A percentile compares a stretch with the other conserved stretches of the same genome.
These are phyloP conservation scores for Siniperca undulata DNA, from an alignment of 2,797 vertebrate species.

Conservation along the genomic window DNA sequence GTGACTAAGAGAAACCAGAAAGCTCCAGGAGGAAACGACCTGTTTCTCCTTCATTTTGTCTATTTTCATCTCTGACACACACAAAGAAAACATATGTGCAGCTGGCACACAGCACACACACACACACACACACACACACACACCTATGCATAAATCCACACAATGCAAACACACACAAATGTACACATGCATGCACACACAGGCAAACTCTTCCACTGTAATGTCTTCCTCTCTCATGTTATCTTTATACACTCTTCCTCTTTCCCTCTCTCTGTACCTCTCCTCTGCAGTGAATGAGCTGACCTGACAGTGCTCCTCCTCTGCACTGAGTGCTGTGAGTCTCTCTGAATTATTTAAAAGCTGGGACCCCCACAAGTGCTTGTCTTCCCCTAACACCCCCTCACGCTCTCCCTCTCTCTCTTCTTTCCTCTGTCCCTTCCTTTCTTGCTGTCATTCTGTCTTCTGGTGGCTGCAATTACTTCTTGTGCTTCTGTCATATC, in stretches of 20 bases:
- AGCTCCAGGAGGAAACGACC: constrained; percentile 67
- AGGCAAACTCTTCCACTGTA: constrained; percentile 41
- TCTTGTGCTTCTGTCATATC: constrained; percentile 53
- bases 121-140: constrained; percentile 13
- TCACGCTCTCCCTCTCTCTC: constrained; percentile 40
- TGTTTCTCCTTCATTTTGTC: constrained; percentile 77
- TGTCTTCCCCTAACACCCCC: constrained; percentile 76
- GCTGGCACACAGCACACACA: constrained; percentile 15
- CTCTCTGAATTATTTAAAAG: constrained; percentile 87
- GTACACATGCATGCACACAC: constrained; percentile 19
- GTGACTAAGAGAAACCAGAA: constrained; percentile 77
- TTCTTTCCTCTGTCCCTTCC: constrained; percentile 55
- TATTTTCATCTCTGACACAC: constrained; percentile 63
- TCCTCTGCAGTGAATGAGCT: constrained; percentile 79
- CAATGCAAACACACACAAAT: constrained; percentile 18
- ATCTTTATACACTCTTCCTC: constrained; percentile 55
- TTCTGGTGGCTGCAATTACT: constrained; percentile 48
- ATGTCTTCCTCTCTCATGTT: constrained; percentile 59
- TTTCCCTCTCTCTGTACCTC: constrained; percentile 47
- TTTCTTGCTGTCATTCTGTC: constrained; percentile 68
- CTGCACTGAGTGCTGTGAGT: constrained; percentile 83
- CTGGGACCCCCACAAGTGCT: constrained; percentile 86
- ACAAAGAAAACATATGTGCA: constrained; percentile 16
- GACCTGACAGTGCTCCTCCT: constrained; percentile 85
- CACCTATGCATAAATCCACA: constrained; percentile 26